Evolutionary conservation across 1,140 invertebrate species (phyloP).

Genomic region (Tyrophagus putrescentiae): DNA sequence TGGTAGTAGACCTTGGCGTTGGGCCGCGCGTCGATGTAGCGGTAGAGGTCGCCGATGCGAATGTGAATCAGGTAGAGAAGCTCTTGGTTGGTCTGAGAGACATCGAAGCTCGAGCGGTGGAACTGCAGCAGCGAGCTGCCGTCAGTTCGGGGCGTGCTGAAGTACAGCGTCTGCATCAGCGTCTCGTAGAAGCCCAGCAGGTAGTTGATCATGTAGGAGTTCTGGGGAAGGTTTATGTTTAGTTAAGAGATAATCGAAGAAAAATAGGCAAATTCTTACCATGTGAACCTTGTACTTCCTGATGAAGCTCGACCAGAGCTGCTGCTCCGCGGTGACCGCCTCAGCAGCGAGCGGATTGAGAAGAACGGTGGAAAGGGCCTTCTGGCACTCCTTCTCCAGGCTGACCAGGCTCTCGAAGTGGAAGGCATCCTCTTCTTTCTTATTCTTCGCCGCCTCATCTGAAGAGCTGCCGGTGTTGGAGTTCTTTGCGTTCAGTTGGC

Average conservation of each 20-base stretch:
- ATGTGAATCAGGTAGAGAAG: constrained; percentile 23
- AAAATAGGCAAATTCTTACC: not conserved
- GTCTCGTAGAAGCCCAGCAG: constrained; percentile 17
- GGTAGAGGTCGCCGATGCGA: constrained; percentile 22
- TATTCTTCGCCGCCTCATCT: no score
- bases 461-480: no score
- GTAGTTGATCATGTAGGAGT: constrained; percentile 12
- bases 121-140: constrained; percentile 4
- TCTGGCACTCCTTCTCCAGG: not conserved
- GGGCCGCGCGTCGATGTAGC: constrained; percentile 9
- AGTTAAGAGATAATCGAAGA: not conserved
- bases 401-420: not conserved
- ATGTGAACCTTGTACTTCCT: constrained; percentile 2
- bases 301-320: constrained; percentile 14
- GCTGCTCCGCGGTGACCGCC: constrained; percentile 2
- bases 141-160: not conserved
- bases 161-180: not conserved
- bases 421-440: no score
- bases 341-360: not conserved
- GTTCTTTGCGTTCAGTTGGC: no score
- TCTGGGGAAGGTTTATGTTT: constrained; percentile 1
- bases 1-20: constrained; percentile 23
- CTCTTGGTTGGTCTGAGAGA: not conserved
- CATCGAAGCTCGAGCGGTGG: not conserved
- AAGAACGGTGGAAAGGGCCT: not conserved